A percentile compares a stretch with the other conserved stretches of the same genome.
Evolutionary conservation across 2,113 vertebrate species (phyloP).

Genomic region (Pluvianellus socialis): DNA sequence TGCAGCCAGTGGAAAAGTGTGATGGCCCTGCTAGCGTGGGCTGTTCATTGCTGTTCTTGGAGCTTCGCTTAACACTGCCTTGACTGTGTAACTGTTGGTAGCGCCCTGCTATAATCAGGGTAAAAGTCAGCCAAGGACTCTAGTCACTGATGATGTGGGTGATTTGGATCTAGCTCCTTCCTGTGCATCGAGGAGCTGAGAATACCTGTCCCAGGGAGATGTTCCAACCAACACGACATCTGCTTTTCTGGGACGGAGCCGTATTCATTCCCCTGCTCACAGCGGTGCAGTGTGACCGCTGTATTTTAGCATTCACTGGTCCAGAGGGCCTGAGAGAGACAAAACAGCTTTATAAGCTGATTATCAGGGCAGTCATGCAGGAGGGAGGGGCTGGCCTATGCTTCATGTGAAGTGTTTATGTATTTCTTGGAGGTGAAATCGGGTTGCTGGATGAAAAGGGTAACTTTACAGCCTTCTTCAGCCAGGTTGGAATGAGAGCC

Average conservation of each 20-base stretch:
- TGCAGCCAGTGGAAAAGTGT: neutral
- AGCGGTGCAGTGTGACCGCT: neutral
- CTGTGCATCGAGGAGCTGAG: neutral
- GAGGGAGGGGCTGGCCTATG: neutral
- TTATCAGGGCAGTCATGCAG: neutral
- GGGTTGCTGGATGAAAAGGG: neutral
- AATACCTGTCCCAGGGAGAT: neutral
- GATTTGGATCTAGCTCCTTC: too few relatives aligned
- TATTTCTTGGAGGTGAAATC: neutral
- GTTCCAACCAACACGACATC: neutral
- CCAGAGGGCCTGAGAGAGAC: neutral
- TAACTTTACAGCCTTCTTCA: accelerated
- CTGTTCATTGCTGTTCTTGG: neutral
- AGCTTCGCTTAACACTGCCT: neutral
- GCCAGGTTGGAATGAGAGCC: neutral
- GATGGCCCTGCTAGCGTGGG: neutral
- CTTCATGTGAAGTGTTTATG: neutral
- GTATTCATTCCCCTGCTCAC: too few relatives aligned
- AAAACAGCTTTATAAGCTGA: neutral
- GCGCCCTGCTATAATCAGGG: too few relatives aligned
- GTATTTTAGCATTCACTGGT: neutral
- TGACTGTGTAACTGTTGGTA: too few relatives aligned
- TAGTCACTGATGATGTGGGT: too few relatives aligned
- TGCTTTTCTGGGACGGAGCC: neutral
- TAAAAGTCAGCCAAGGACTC: too few relatives aligned